A percentile compares a stretch with the other conserved stretches of the same genome.
phyloP scores from a whole-genome alignment of 1,140 invertebrate genomes.

The Homarus americanus region DNA sequence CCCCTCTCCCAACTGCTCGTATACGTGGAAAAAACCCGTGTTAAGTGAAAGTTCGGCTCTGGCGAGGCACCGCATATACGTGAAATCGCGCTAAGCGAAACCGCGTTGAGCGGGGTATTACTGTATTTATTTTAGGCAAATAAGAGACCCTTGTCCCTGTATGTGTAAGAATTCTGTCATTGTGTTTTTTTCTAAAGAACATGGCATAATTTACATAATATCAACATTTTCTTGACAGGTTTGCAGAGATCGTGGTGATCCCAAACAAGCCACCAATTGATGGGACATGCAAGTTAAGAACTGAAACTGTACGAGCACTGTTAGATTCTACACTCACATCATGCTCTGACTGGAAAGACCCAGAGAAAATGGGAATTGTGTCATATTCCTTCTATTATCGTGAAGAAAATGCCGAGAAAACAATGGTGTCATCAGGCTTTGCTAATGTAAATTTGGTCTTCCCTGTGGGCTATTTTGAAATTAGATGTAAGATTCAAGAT shows the following conservation, averaged over 20 bases:
- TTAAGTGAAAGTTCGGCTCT: too few species aligned
- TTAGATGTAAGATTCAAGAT: constrained; percentile 12
- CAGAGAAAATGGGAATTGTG: constrained; percentile 14
- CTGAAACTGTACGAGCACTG: neutral
- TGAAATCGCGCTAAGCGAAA: too few species aligned
- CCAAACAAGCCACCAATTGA: constrained; percentile 6
- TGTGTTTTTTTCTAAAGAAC: neutral
- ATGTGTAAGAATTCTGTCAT: neutral
- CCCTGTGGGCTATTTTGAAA: constrained; percentile 23
- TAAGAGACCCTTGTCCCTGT: too few species aligned
- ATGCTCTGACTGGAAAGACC: constrained; percentile 32
- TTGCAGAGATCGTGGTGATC: constrained; percentile 19
- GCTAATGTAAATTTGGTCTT: constrained; percentile 2
- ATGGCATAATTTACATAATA: neutral
- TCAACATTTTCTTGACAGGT: neutral
- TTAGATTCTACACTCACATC: neutral
- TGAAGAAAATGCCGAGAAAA: neutral
- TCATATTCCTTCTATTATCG: constrained; percentile 39
- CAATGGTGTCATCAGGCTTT: constrained; percentile 7
- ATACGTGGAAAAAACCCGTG: too few species aligned
- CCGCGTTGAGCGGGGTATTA: too few species aligned
- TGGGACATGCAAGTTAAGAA: constrained; percentile 1
- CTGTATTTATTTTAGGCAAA: too few species aligned
- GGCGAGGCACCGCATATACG: too few species aligned
- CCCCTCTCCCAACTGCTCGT: too few species aligned